Evolutionary conservation across 2,113 vertebrate species (phyloP), one percentile per base, ranked within the genome.

Genomic region (Promerops cafer): DNA sequence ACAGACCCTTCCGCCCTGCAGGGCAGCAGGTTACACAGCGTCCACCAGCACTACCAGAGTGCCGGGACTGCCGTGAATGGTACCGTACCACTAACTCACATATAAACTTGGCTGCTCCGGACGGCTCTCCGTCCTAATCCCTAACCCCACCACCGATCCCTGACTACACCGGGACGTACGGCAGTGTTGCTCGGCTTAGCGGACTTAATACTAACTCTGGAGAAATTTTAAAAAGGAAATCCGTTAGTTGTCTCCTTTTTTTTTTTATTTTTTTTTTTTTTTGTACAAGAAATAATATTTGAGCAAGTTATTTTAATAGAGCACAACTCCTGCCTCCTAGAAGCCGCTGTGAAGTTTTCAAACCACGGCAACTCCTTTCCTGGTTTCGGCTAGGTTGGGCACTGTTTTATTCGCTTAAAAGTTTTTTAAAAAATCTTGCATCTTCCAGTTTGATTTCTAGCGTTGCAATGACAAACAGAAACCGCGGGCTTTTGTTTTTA

Each of bases 1-100:
- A 98, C 98, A 22, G 99, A 99, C 89, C 99, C 99, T 88, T 98
- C 99, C 45, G 97, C 98, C 74, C 98, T 99, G 97, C 99, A 99
- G 91, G 98, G 98, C 95, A 98, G 98, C 97, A 98, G 99, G 96
- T 98, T 99, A 97, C 99, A 99, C 97, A 98, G 99, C 96, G 99
- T 99, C 24, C 99, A 99, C 96, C 99, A 99, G 96, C 99, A 99
- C 98, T 99, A 99, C 97, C 99, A 99, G 97, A 98, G 97, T 97
- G 98, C 99, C 49, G 99, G 99, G 96, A 98, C 99, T 89, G 98
- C 98, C 71, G 99, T 99, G 42, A 99, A 99, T 82, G 99, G 99
- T 52, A 99, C 99, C 49, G 99, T 99, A 97, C 99, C 99, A 80
- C 98, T 99, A 85, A 99, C 99, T 94, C 99, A 99, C 98, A 99